Base-by-base conservation (phyloP, 2,888 invertebrate genomes). In the Phlogophora meticulosa region DNA sequence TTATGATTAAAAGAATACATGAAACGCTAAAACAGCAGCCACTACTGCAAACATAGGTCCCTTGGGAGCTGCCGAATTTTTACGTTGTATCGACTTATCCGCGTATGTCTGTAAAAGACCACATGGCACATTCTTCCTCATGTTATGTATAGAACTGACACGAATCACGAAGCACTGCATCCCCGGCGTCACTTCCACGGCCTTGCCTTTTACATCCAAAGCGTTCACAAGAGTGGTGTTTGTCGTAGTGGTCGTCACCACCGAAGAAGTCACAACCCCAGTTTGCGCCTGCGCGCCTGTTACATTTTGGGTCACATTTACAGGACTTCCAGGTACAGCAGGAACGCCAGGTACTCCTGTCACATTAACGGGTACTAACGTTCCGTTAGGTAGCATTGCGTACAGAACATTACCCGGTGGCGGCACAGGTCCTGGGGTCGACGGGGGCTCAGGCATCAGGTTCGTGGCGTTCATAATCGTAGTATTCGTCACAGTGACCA, bases 91-190 rank as follows among this genome's bases (percentile, higher is more conserved):
- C 1, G 94, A 94, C 67, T 91, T 88, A 28, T 89, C 89, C 4
- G 94, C 93, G 62, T 94, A 95, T 17, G 90, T 87, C 76, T 94
- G 94, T 64, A 95, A 78, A 11, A 94, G 72, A 32, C 92, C 92
- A 80, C 94, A 95, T 4, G 92, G 91, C 2, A 95, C 90, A 42
- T 82, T 76, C 66, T 89, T 92, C 71, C 77, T 90, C 93, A 93
- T 92, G 40, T 87, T 89, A 9, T 87, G 84, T 0, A 81, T 65
- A 2, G 91, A 76, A 13, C 88, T 88, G 52, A 76, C 81, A 46
- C 93, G 87, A 15, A 94, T 89, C 7, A 95, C 90, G 76, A 89
- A 94, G 69, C 94, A 95, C 80, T 91, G 79, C 94, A 94, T 94
- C 7, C 91, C 92, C 1, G 92, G 91, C 10, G 94, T 94, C 38